Percentiles rank a stretch among this genome's conserved stretches.
phyloP scores from a whole-genome alignment of 2,888 invertebrate species.

The Luperina testacea region DNA sequence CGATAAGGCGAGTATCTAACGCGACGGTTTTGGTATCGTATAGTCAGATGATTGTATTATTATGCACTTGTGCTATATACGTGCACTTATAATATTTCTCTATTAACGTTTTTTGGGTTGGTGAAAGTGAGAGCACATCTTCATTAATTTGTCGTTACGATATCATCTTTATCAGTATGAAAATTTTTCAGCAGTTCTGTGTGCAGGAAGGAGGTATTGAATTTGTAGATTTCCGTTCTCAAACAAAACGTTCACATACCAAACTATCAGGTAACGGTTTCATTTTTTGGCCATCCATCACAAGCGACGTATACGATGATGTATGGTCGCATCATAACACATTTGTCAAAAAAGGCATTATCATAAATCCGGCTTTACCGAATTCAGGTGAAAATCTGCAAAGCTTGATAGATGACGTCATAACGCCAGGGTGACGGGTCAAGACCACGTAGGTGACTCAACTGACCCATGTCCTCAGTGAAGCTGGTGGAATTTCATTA shows the following conservation, averaged over 20 bases:
- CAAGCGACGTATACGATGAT: conserved; percentile 29
- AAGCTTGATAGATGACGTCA: conserved; percentile 53
- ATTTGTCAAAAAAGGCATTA: conserved; percentile 43
- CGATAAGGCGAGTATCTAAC: conserved; percentile 18
- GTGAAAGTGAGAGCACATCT: not conserved
- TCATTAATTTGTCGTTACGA: too few species aligned
- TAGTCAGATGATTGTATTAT: conserved; percentile 22
- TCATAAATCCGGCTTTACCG: conserved; percentile 38
- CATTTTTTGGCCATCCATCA: conserved; percentile 27
- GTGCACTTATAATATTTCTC: conserved; percentile 1
- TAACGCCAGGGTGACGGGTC: conserved; percentile 22
- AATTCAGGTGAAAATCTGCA: conserved; percentile 30
- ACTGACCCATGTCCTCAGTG: conserved; percentile 40
- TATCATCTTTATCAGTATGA: not conserved
- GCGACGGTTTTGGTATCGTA: conserved; percentile 15
- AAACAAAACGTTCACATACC: not conserved
- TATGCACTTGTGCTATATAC: not conserved
- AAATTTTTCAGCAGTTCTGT: not conserved
- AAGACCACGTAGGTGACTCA: conserved; percentile 14
- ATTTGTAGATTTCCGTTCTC: not conserved
- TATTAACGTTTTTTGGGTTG: not conserved
- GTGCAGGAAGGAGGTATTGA: not conserved
- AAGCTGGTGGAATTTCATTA: conserved; percentile 67
- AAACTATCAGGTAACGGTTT: not conserved
- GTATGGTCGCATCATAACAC: conserved; percentile 22